Evolutionary conservation across 2,113 vertebrate genomes (phyloP), one percentile per base, ranked within the genome.

Genomic region (Lathamus discolor): DNA sequence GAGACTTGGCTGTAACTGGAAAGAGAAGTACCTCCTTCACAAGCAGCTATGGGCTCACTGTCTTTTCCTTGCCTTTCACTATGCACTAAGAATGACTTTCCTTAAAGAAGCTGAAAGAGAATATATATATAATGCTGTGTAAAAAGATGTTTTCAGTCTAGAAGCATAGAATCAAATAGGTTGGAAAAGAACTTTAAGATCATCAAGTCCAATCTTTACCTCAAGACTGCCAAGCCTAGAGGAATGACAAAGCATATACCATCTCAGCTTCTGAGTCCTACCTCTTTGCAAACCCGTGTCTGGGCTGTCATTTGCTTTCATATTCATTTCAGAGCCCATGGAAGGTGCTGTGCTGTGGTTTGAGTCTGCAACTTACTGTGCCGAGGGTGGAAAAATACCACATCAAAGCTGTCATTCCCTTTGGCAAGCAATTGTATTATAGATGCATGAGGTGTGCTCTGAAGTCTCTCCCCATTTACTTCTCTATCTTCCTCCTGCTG

Each of bases 381-480:
- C 23, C 17, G 39, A 72, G 8, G 1, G 6, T 28, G 19, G 7
- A 7, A 27, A 59, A 49, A 51, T 52, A 55, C 17, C 19, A 67
- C 51, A 74, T 90, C 83, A 84, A 92, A 92, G 39, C 69, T 75
- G 43, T 82, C 86, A 75, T 92, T 82, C 54, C 43, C 76, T 91
- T 86, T 89, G 83, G 80, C 86, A 83, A 67, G 64, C 25, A 55
- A 39, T 72, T 9, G 46, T 68, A 88, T 93, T 92, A 82, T 2
- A 35, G 76, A 90, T 92, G 51, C 83, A 72, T 22, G 69, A 87
- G 51, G 52, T 81, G 73, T n/a, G 17, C 73, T 88, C 57, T 82
- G 7, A 78, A 89, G 86, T 92, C 91, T 95, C 74, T 95, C 62
- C 16, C 55, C 69, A 86, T 95, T 94, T 96, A 37, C 15, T 88